A percentile compares a stretch with the other conserved stretches of the same genome.
Conservation (phyloP, 2,113 vertebrate genomes). For the Stigmatopora argus region DNA sequence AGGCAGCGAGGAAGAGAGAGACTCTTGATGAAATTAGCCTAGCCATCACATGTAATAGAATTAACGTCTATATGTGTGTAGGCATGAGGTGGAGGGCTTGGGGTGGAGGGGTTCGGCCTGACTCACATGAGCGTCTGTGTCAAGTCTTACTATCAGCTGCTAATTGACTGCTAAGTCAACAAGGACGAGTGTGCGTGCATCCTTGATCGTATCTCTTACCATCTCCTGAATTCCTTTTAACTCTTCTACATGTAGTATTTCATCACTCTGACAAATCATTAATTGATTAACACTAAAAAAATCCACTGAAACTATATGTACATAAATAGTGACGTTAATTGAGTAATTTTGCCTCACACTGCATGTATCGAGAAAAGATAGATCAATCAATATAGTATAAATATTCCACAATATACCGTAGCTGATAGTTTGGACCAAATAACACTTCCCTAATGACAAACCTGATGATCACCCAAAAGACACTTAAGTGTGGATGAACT, state of each 20-base stretch:
- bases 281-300: not conserved
- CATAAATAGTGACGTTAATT: not conserved
- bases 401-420: not conserved
- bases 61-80: conserved; percentile 24
- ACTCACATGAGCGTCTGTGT: conserved; percentile 50
- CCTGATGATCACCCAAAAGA: too few species aligned
- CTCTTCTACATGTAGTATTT: not conserved
- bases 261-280: not conserved
- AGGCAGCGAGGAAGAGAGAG: conserved; percentile 31
- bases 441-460: too few species aligned
- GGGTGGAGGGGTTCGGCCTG: conserved; percentile 18
- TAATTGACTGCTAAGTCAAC: conserved; percentile 67
- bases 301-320: not conserved
- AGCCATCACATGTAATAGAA: conserved; percentile 53
- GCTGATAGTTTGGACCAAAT: not conserved
- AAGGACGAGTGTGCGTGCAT: conserved; percentile 29
- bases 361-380: not conserved
- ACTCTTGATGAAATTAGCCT: conserved; percentile 57
- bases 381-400: not conserved
- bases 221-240: not conserved
- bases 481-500: too few species aligned
- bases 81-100: not conserved
- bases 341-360: not conserved
- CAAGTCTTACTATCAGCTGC: conserved; percentile 47
- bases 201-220: not conserved